Base-by-base conservation (phyloP, 2,888 invertebrate genomes). In the Meliscaeva auricollis region DNA sequence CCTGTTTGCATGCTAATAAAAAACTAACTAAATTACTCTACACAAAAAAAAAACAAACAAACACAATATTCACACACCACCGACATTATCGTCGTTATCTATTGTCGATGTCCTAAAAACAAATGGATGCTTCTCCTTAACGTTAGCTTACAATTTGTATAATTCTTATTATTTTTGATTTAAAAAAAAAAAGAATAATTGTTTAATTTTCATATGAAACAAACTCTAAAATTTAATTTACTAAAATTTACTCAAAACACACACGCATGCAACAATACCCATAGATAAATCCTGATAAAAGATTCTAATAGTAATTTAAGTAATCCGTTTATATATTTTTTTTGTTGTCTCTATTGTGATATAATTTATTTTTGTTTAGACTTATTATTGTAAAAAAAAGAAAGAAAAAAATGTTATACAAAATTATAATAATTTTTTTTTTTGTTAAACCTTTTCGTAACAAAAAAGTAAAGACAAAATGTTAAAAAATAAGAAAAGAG, bases 261-360 rank as follows among this genome's bases (percentile, higher is more conserved):
- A 70, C 48, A 50, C 30, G 74, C 79, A 74, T 79, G 74, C 79
- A 70, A 64, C 76, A 54, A 35, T 30, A 64, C 30, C 17, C n/a
- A 50, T 30, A 56, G 15, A 70, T 58, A 48, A 54, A 26, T 74
- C 48, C 73, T 77, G 82, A 78, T 74, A 8, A 52, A 56, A 66
- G 64, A 79, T 69, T 74, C 56, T 74, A 74, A n/a, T n/a, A n/a
- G n/a, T n/a, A n/a, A 69, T 69, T 64, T 64, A 64, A 74, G 54
- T 60, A 46, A 66, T 80, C 64, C 73, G 81, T 84, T 87, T 88
- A n/a, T n/a, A n/a, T n/a, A 89, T 46, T 44, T 87, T 89, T 89
- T 62, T 41, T 87, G 88, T 89, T 90, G 90, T 91, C 89, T 91
- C 89, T 89, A 90, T 90, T 89, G 90, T 90, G 90, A 90, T 90